Evolutionary conservation across 53 echinoderm and acorn worm species (phyloP).

Genomic region (Mesocentrotus franciscanus): DNA sequence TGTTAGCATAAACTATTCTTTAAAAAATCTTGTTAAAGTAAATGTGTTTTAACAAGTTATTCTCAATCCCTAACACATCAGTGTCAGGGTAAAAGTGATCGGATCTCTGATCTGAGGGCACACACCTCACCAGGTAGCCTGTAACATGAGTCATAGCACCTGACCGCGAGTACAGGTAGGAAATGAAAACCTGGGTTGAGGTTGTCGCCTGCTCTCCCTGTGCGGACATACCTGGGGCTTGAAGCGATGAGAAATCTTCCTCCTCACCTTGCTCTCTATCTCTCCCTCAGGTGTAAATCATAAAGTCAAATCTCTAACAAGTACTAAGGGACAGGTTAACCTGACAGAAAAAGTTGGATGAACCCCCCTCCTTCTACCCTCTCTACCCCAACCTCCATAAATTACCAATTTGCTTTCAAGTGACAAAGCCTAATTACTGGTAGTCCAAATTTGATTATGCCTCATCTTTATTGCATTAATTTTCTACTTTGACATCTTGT

Average conservation of each 20-base stretch:
- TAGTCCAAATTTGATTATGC: background rate
- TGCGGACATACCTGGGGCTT: conserved; percentile 6
- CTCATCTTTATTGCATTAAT: background rate
- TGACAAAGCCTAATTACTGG: background rate
- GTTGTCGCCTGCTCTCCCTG: conserved; percentile 37
- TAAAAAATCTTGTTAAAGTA: too few species aligned
- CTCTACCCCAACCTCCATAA: background rate
- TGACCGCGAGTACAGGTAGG: conserved; percentile 40
- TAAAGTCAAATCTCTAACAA: background rate
- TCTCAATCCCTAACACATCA: background rate
- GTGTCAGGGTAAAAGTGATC: background rate
- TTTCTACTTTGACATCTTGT: background rate
- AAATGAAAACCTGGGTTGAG: conserved; percentile 29
- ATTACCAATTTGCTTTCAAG: background rate
- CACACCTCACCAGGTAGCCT: background rate
- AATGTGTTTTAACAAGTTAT: too few species aligned
- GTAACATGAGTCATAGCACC: conserved; percentile 25
- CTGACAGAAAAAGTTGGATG: background rate
- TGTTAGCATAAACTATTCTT: too few species aligned
- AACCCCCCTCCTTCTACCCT: background rate
- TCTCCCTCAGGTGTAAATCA: conserved; percentile 13
- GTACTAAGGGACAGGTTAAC: background rate
- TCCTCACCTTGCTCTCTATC: background rate
- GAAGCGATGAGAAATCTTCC: conserved; percentile 12
- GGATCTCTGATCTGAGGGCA: background rate